phyloP scores from a whole-genome alignment of 1,140 invertebrate genomes.

The Drosophila lacteicornis region DNA sequence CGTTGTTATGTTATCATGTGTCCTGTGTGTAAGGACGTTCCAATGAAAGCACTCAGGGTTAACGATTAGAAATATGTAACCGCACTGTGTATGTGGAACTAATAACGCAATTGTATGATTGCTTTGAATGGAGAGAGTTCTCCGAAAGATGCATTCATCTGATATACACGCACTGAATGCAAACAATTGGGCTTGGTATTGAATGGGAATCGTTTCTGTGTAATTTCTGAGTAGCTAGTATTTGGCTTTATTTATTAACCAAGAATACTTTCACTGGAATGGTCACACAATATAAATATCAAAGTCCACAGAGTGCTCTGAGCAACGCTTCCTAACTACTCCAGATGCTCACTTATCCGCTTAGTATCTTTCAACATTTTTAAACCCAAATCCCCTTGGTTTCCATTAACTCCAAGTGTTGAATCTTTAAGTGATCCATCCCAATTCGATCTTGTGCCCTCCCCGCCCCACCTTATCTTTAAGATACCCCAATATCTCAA shows the following conservation, averaged over 20 bases:
- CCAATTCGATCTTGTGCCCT: background rate
- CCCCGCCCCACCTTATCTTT: background rate
- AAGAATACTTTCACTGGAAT: no score
- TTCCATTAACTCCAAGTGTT: background rate
- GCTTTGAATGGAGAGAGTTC: constrained; percentile 1
- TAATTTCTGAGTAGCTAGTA: background rate
- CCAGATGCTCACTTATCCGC: background rate
- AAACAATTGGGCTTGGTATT: constrained; percentile 6
- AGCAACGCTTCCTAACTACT: background rate
- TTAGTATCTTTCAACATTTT: background rate
- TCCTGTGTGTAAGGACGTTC: constrained; percentile 37
- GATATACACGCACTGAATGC: background rate
- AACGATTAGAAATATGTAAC: constrained; percentile 31
- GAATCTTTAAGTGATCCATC: background rate
- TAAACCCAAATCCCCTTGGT: background rate
- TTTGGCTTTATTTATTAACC: no score
- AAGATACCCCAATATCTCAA: constrained; percentile 31
- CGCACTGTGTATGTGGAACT: constrained; percentile 11
- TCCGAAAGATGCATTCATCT: constrained; percentile 8
- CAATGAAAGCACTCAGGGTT: constrained; percentile 49
- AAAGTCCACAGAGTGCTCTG: no score
- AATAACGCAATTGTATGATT: constrained; percentile 30
- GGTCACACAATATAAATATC: no score
- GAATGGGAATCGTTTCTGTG: constrained; percentile 12
- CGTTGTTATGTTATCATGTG: constrained; percentile 28